phyloP scores from a whole-genome alignment of 64 coral and sea anemone genomes.

The Orbicella faveolata region DNA sequence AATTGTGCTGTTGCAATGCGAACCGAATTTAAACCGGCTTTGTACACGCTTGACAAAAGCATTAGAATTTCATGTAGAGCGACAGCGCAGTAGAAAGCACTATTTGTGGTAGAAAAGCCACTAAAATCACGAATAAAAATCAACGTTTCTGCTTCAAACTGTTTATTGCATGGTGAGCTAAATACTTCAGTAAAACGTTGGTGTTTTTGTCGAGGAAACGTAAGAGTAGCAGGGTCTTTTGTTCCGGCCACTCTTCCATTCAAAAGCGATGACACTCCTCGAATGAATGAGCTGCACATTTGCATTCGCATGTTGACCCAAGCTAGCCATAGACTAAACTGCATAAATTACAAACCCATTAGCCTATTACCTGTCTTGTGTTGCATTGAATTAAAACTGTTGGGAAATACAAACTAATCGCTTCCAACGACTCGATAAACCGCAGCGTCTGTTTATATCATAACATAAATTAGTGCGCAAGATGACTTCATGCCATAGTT shows the following conservation, averaged over 20 bases:
- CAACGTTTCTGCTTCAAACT: background rate
- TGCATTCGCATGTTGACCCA: conserved; percentile 36
- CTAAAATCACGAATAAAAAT: conserved; percentile 37
- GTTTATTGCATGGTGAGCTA: conserved; percentile 20
- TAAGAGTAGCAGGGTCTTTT: background rate
- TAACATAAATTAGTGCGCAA: conserved; percentile 5
- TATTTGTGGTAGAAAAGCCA: conserved; percentile 30
- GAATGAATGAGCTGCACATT: conserved; percentile 33
- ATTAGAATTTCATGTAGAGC: conserved; percentile 24
- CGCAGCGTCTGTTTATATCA: conserved; percentile 49
- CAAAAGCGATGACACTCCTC: conserved; percentile 23
- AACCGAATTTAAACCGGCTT: conserved; percentile 35
- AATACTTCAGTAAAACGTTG: conserved; percentile 4
- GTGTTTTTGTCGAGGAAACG: conserved; percentile 5
- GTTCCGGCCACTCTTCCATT: conserved; percentile 12
- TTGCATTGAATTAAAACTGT: conserved; percentile 34
- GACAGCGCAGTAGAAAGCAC: conserved; percentile 15
- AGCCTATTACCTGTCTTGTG: conserved; percentile 37
- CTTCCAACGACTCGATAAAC: conserved; percentile 9
- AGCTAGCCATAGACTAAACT: conserved; percentile 24
- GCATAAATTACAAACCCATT: conserved; percentile 53
- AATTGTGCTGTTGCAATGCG: conserved; percentile 26
- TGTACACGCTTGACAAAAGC: conserved; percentile 38
- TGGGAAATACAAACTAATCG: conserved; percentile 41
- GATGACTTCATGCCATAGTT: background rate